These are phyloP conservation scores for Chaenogobius annularis DNA, from an alignment of 2,113 vertebrate species.

Conservation along the genomic window DNA sequence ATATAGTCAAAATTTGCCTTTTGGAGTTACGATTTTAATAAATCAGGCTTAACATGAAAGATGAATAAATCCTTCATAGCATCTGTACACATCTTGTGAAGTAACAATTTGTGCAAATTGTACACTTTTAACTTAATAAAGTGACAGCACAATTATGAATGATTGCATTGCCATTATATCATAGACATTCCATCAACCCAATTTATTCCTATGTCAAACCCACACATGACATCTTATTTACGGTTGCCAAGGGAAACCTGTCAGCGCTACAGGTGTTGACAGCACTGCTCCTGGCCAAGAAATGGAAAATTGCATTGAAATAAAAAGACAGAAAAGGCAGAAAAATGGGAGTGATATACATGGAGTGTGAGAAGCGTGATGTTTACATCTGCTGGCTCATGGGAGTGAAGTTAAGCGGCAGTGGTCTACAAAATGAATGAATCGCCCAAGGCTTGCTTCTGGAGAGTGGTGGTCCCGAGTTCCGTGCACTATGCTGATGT, in stretches of 20 bases:
- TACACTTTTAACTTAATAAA: background rate
- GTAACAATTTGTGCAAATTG: no score
- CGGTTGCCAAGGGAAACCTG: constrained; percentile 11
- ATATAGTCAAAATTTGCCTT: no score
- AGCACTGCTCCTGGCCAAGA: background rate
- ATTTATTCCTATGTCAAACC: constrained; percentile 37
- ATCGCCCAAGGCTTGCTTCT: constrained; percentile 49
- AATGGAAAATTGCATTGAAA: constrained; percentile 15
- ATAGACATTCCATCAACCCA: constrained; percentile 20
- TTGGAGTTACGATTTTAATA: no score
- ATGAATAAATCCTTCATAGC: no score
- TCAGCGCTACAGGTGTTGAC: constrained; percentile 17
- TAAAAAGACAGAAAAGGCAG: constrained; percentile 14
- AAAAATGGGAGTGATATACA: background rate
- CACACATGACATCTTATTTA: constrained; percentile 24
- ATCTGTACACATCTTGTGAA: no score
- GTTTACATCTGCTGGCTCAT: constrained; percentile 28
- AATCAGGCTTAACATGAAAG: no score
- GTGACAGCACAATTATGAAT: background rate
- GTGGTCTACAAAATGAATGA: constrained; percentile 51
- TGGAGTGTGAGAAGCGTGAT: constrained; percentile 6
- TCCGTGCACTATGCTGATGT: background rate
- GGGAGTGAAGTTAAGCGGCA: constrained; percentile 28
- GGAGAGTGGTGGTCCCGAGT: constrained; percentile 41
- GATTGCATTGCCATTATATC: constrained; percentile 41